A percentile compares a stretch with the other conserved stretches of the same genome.
Conservation (phyloP, 1,140 invertebrate genomes). For the Stegodyphus dumicola region DNA sequence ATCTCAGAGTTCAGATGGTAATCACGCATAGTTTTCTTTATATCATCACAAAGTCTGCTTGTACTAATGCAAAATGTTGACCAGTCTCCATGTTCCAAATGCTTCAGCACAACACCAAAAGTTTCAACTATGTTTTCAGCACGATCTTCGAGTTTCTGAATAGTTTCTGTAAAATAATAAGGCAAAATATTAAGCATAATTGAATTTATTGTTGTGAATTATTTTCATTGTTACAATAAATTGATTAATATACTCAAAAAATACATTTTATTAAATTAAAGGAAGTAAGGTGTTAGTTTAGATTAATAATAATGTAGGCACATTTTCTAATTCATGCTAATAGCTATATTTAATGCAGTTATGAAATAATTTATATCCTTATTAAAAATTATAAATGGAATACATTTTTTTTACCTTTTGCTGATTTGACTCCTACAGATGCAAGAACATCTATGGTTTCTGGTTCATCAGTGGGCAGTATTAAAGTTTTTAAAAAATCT, state of each 20-base stretch:
- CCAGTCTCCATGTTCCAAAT: constrained; percentile 56
- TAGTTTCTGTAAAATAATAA: constrained; percentile 35
- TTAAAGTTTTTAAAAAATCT: constrained; percentile 18
- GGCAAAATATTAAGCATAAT: neutral
- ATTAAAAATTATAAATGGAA: too few relatives aligned
- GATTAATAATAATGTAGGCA: too few relatives aligned
- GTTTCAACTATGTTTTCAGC: constrained; percentile 56
- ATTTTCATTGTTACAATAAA: neutral
- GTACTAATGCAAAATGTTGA: constrained; percentile 58
- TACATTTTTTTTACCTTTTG: constrained; percentile 35
- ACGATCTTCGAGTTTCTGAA: constrained; percentile 51
- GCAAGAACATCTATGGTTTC: constrained; percentile 31
- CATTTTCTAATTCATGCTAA: too few relatives aligned
- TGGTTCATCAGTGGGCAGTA: constrained; percentile 28
- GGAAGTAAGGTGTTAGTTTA: too few relatives aligned
- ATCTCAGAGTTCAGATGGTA: constrained; percentile 11
- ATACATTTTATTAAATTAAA: too few relatives aligned
- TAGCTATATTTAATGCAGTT: too few relatives aligned
- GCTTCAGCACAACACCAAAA: constrained; percentile 55
- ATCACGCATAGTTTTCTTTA: constrained; percentile 44
- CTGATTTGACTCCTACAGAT: constrained; percentile 50
- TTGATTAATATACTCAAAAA: neutral
- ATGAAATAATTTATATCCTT: too few relatives aligned
- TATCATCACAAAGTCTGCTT: constrained; percentile 47
- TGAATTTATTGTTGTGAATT: neutral